These are phyloP conservation scores for Eledona agricola DNA, from an alignment of 2,888 invertebrate species.

Conservation along the genomic window DNA sequence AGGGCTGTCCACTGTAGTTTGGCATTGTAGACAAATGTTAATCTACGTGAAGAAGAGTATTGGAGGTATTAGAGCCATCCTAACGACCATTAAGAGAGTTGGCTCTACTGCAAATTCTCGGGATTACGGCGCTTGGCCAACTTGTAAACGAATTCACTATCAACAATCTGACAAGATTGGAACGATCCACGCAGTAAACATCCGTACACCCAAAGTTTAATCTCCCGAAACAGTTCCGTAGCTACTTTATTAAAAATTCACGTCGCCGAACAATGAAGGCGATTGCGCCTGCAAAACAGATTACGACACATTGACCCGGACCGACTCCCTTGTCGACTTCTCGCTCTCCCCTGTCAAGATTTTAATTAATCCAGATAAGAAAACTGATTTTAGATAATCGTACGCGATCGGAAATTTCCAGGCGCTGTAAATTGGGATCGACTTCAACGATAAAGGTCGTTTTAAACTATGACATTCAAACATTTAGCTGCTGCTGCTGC, in stretches of 20 bases:
- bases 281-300: constrained; percentile 11
- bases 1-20: no score
- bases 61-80: no score
- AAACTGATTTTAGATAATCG: constrained; percentile 1
- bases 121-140: constrained; percentile 1
- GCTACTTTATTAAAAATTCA: constrained; percentile 21
- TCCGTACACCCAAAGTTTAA: constrained; percentile 2
- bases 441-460: no score
- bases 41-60: no score
- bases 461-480: no score
- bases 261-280: constrained; percentile 11
- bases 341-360: constrained; percentile 11
- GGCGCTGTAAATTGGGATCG: no score
- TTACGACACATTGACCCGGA: constrained; percentile 18
- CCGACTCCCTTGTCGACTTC: constrained; percentile 2
- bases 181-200: constrained; percentile 20
- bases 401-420: no score
- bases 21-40: no score
- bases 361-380: constrained; percentile 14
- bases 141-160: constrained; percentile 11
- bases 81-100: no score
- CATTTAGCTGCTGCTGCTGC: no score
- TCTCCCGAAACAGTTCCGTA: constrained; percentile 1
- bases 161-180: constrained; percentile 16
- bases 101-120: neutral